phyloP scores from a whole-genome alignment of 1,140 invertebrate species.

The Drosophila watanabei region DNA sequence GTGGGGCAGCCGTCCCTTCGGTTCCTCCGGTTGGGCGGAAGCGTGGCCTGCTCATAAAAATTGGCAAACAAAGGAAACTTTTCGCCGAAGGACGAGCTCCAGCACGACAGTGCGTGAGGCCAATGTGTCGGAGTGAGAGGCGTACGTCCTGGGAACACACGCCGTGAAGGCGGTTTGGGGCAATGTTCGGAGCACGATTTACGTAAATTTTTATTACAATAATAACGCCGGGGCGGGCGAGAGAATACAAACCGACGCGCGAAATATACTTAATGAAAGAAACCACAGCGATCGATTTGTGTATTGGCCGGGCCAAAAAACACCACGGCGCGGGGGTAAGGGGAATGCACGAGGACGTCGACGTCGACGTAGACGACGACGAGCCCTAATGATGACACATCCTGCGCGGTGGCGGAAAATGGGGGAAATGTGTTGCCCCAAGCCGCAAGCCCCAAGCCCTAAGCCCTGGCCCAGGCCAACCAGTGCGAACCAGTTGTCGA shows the following conservation, averaged over 20 bases:
- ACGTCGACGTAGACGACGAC: constrained; percentile 31
- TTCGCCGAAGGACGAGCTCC: constrained; percentile 60
- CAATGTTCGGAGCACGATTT: constrained; percentile 59
- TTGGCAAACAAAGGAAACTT: constrained; percentile 79
- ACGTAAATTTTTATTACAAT: constrained; percentile 78
- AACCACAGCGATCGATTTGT: constrained; percentile 80
- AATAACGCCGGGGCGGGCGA: constrained; percentile 57
- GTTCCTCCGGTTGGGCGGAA: constrained; percentile 9
- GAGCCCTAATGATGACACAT: constrained; percentile 80
- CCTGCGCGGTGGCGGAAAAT: constrained; percentile 22
- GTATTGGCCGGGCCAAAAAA: constrained; percentile 66
- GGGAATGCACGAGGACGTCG: constrained; percentile 43
- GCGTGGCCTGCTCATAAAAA: constrained; percentile 69
- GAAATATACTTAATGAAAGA: constrained; percentile 75
- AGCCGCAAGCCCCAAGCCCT: background rate
- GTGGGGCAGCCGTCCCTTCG: background rate
- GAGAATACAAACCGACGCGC: constrained; percentile 44
- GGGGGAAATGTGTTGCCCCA: background rate
- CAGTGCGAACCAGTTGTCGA: constrained; percentile 46
- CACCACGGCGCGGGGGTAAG: background rate
- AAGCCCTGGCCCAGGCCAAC: background rate
- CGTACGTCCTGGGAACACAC: constrained; percentile 5
- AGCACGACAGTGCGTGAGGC: constrained; percentile 65
- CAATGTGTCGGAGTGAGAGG: constrained; percentile 18
- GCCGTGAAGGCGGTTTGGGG: constrained; percentile 4